Base-by-base conservation (phyloP, 2,797 vertebrate genomes). In the Platyrinchus mystaceus region DNA sequence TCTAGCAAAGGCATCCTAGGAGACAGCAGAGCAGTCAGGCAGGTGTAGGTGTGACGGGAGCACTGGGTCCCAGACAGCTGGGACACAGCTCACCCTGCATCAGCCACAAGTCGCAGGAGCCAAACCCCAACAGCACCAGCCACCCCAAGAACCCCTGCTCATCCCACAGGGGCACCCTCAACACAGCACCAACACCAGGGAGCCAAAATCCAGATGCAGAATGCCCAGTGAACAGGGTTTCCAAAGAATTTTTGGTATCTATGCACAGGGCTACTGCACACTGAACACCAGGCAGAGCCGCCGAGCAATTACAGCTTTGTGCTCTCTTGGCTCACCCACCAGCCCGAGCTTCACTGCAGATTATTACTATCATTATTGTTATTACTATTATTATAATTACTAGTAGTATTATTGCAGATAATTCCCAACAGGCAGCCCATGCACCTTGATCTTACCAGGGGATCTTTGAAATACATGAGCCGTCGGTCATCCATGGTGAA, bases 391-490 rank as follows among this genome's bases (percentile, higher is more conserved):
- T 6, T 17, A 34, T 30, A 52, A 30, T 2, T 10, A 32, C 1
- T 12, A 66, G 4, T 12, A 43, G 1, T 34, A 73, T 9, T 13
- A 24, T 2, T 55, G 28, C 13, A 74, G 44, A 2, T 41, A 27
- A 63, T 43, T 32, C 52, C 63, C 32, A 8, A 14, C n/a, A 58
- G 43, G 16, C 12, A 85, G 91, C 43, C 39, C 50, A 36, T 5
- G 10, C 44, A 36, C 50, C 32, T 1, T 13, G 41, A 13, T 26
- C 98, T 98, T 98, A 99, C 99, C 99, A 99, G 97, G 22, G 99
- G 99, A 93, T 99, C 99, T 98, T 99, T 99, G 96, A 99, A 99
- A 85, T 99, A 99, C 99, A 99, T 99, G 92, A 99, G 98, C 74
- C 99, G 98, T 44, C 99, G 97, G 97, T 99, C 99, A 13, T 99